Percentiles rank a stretch among this genome's conserved stretches.
phyloP scores from a whole-genome alignment of 2,888 invertebrate genomes.

The Temnothorax ravouxi region DNA sequence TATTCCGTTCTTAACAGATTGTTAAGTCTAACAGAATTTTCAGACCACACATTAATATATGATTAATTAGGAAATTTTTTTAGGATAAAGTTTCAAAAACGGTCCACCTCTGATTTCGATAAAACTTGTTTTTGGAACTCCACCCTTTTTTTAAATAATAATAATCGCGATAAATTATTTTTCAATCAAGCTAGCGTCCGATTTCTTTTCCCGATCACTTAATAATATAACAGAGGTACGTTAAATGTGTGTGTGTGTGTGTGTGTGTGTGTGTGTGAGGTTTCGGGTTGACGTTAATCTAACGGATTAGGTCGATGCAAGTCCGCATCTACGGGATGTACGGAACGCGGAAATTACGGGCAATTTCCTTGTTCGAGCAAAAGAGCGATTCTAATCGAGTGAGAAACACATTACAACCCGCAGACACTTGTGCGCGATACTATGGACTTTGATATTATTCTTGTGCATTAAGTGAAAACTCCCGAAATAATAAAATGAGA shows the following conservation, averaged over 20 bases:
- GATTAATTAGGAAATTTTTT: not conserved
- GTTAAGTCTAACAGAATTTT: not conserved
- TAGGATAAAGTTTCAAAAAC: no score
- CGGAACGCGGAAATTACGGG: constrained; percentile 74
- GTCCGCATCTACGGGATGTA: constrained; percentile 72
- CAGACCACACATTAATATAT: not conserved
- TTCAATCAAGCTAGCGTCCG: not conserved
- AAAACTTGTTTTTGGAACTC: no score
- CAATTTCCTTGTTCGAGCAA: constrained; percentile 61
- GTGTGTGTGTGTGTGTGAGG: constrained; percentile 49
- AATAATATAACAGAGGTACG: constrained; percentile 35
- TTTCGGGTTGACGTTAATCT: constrained; percentile 71
- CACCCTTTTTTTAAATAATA: not conserved
- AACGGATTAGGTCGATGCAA: constrained; percentile 78
- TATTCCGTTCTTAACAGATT: not conserved
- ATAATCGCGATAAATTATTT: not conserved
- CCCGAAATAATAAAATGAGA: constrained; percentile 32
- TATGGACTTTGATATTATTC: not conserved
- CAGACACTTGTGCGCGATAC: constrained; percentile 52
- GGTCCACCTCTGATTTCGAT: no score
- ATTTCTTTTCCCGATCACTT: not conserved
- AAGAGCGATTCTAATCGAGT: constrained; percentile 56
- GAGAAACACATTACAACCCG: constrained; percentile 28
- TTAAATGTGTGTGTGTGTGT: constrained; percentile 61
- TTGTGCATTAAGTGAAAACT: not conserved